Percentiles rank a stretch among this genome's conserved stretches.
Evolutionary conservation across 1,140 invertebrate genomes (phyloP).

Genomic region (Chionoecetes opilio): DNA sequence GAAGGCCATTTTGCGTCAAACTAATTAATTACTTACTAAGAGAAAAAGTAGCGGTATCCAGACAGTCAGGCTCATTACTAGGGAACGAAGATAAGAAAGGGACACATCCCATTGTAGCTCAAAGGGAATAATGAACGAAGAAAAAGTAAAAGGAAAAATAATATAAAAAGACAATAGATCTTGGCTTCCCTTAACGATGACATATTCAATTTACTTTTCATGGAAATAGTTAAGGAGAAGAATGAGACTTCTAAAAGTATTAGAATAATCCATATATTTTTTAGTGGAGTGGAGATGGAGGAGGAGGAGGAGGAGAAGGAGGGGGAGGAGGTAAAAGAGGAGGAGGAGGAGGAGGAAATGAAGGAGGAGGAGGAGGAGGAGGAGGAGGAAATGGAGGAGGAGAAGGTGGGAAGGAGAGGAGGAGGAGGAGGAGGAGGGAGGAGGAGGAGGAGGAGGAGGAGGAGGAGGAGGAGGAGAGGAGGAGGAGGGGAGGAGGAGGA

Average conservation of each 20-base stretch:
- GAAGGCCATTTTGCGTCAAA: background rate
- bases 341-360: background rate
- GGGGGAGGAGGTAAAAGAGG: background rate
- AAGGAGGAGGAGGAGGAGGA: too few species aligned
- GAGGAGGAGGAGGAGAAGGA: background rate
- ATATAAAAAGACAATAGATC: background rate
- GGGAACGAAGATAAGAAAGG: background rate
- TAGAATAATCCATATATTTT: background rate
- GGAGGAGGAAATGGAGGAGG: too few species aligned
- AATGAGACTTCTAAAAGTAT: conserved; percentile 8
- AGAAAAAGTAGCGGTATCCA: too few species aligned
- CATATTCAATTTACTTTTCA: background rate
- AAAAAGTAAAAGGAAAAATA: background rate
- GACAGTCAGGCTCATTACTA: background rate
- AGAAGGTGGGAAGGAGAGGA: too few species aligned
- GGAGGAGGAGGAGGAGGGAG: too few species aligned
- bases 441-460: too few species aligned
- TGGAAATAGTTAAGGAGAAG: conserved; percentile 6
- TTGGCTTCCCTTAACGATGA: background rate
- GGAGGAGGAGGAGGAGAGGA: too few species aligned
- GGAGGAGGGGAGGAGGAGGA: background rate
- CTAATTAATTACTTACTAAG: background rate
- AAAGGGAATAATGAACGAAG: background rate
- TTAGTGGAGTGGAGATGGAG: background rate
- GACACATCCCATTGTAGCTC: background rate